Base-by-base conservation (phyloP, 2,113 vertebrate species). In the Uropsilus gracilis region DNA sequence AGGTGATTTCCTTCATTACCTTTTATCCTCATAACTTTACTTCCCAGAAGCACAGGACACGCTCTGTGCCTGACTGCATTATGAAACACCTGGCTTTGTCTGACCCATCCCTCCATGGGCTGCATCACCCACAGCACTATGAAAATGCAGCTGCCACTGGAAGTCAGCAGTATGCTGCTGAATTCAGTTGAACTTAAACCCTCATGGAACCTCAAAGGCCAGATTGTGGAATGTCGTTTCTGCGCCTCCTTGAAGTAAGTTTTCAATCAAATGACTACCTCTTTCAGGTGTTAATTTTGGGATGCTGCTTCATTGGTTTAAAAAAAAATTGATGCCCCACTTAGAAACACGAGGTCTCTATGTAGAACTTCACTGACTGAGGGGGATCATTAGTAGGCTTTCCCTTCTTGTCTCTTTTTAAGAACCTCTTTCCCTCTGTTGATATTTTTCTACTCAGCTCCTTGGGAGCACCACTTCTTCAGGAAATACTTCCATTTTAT, bases 121-220 rank as follows among this genome's bases (percentile, higher is more conserved):
- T 96, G 97, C 97, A 97, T 97, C 98, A 97, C 98, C 97, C 97
- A 97, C 91, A 93, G 92, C 94, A 91, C 92, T 97, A 82, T 85
- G 86, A 96, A 96, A 96, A 97, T 94, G 91, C 97, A 97, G 76
- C 71, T 75, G 90, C 18, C 93, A 86, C 93, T 85, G 95, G 94
- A 98, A 93, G 88, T 89, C 89, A 95, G 50, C 87, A 95, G 93
- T 71, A 72, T 85, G 94, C 48, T 50, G 7, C 80, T 81, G 71
- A 61, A 32, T 69, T 57, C 83, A n/a, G 59, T 50, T 64, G 77
- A 90, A 42, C 55, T 48, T 71, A 69, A 42, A 32, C 30, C 50
- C 90, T 55, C 71, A 97, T 97, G 97, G 72, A 95, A 90, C 82
- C 50, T 32, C 48, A 6, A 80, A 97, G 88, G 72, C 71, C 85